Evolutionary conservation across 2,113 vertebrate species (phyloP).

Genomic region (Anguilla japonica): DNA sequence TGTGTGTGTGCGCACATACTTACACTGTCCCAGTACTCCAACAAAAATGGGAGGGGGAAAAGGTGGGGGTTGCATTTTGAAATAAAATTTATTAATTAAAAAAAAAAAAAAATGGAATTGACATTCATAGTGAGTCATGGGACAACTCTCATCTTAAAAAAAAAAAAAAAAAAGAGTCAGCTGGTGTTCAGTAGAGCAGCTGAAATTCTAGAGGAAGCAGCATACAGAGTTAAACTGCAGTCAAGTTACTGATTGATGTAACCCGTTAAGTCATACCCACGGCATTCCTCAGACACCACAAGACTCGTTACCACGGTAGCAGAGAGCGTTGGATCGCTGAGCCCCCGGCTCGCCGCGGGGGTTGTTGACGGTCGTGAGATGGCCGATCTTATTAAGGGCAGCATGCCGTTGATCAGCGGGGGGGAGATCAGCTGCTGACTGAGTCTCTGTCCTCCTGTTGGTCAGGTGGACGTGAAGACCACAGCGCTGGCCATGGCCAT

Average conservation of each 20-base stretch:
- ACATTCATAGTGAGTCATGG: no score
- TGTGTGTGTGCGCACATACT: background rate
- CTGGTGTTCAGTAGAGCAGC: background rate
- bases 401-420: background rate
- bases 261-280: background rate
- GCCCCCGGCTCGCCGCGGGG: background rate
- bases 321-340: background rate
- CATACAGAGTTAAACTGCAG: background rate
- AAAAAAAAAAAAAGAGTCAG: background rate
- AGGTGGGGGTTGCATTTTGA: no score
- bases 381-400: background rate
- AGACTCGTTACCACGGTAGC: background rate
- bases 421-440: background rate
- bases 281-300: background rate
- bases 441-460: slow-evolving; percentile 28
- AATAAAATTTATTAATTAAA: no score
- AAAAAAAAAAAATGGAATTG: no score
- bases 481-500: slow-evolving; percentile 94
- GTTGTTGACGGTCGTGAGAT: background rate
- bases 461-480: slow-evolving; percentile 83
- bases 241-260: background rate
- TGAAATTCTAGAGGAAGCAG: background rate
- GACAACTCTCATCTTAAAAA: no score
- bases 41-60: no score
- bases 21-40: no score